A percentile compares a stretch with the other conserved stretches of the same genome.
Conservation (phyloP, 2,113 vertebrate genomes). For the Nesoenas mayeri region DNA sequence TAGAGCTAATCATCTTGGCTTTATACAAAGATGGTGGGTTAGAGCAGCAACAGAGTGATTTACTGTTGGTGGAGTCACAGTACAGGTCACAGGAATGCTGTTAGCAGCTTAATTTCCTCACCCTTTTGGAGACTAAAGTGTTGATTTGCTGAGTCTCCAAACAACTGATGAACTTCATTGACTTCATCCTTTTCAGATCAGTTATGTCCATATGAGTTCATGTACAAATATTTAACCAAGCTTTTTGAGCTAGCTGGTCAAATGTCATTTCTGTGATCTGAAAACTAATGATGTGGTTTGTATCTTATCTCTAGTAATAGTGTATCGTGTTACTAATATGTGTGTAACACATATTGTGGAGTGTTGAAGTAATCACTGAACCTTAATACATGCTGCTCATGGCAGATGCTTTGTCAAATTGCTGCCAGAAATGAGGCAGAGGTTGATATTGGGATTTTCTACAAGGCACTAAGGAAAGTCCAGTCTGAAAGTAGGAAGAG, state of each 20-base stretch:
- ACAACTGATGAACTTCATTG: not conserved
- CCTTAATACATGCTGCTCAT: not conserved
- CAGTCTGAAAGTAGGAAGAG: not conserved
- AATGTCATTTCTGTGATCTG: not conserved
- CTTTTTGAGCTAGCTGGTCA: not conserved
- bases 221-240: conserved; percentile 9
- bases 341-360: not conserved
- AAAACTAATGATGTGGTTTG: not conserved
- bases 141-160: not conserved
- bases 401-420: not conserved
- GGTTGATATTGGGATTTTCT: not conserved
- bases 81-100: not conserved
- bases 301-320: not conserved
- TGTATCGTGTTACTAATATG: not conserved
- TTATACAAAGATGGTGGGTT: not conserved
- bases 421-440: not conserved
- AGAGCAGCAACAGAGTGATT: not conserved
- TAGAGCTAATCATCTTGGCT: not conserved
- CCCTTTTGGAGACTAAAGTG: not conserved
- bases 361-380: not conserved
- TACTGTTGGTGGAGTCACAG: not conserved
- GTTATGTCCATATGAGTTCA: not conserved
- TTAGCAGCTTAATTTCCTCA: not conserved
- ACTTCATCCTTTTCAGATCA: not conserved
- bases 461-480: not conserved